A percentile compares a stretch with the other conserved stretches of the same genome.
Conservation (phyloP, 2,888 invertebrate species). For the Brenthis hecate region DNA sequence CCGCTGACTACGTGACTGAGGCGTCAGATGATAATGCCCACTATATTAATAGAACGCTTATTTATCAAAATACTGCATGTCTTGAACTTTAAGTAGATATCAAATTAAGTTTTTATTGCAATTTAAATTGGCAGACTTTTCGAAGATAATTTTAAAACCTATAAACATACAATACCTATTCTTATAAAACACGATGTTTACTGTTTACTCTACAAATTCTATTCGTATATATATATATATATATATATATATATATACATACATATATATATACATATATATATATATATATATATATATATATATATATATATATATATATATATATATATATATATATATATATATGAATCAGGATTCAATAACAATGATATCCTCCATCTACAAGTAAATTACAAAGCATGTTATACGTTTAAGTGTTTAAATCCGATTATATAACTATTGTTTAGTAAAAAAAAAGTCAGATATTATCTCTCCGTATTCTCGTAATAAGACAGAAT, state of each 20-base stretch:
- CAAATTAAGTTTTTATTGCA: constrained; percentile 5
- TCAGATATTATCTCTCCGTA: constrained; percentile 16
- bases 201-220: constrained; percentile 12
- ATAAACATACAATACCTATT: background rate
- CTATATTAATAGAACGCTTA: constrained; percentile 34
- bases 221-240: constrained; percentile 2
- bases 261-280: too few relatives aligned
- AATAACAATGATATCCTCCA: constrained; percentile 12
- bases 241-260: too few relatives aligned
- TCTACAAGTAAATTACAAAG: constrained; percentile 10
- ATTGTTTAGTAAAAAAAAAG: constrained; percentile 15
- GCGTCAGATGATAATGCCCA: constrained; percentile 31
- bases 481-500: constrained; percentile 41
- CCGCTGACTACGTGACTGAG: constrained; percentile 35
- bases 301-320: too few relatives aligned
- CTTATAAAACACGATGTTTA: background rate
- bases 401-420: constrained; percentile 6
- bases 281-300: too few relatives aligned
- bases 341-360: constrained; percentile 5
- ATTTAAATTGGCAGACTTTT: background rate
- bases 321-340: too few relatives aligned
- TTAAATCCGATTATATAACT: constrained; percentile 20
- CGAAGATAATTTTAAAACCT: background rate
- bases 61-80: constrained; percentile 34
- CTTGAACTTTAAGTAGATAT: constrained; percentile 23